Percentiles rank a stretch among this genome's conserved stretches.
phyloP scores from a whole-genome alignment of 2,797 vertebrate genomes.

The Lerista edwardsae region DNA sequence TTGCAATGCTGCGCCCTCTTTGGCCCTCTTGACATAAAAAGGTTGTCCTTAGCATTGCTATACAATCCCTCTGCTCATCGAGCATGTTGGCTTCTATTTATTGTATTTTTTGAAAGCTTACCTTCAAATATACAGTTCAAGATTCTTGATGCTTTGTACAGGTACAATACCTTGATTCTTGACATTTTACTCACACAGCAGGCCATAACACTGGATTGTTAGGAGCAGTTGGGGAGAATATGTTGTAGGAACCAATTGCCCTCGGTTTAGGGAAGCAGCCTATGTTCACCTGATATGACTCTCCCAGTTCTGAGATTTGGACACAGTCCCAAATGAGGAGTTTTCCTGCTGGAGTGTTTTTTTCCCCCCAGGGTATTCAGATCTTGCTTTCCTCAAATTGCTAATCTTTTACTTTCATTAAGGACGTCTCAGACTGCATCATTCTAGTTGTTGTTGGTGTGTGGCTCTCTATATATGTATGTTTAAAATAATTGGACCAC shows the following conservation, averaged over 20 bases:
- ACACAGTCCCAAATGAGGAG: neutral
- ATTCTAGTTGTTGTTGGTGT: neutral
- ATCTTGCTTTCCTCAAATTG: neutral
- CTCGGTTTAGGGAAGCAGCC: neutral
- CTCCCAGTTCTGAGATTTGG: neutral
- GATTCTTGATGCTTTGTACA: neutral
- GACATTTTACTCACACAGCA: neutral
- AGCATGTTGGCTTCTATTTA: neutral
- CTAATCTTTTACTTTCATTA: neutral
- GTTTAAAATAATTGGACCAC: conserved; percentile 39
- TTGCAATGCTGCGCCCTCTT: neutral
- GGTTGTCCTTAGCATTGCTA: neutral
- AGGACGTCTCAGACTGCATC: neutral
- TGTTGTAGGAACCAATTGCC: neutral
- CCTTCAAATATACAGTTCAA: neutral
- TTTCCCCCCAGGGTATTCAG: neutral
- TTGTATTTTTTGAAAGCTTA: neutral
- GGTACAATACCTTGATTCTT: neutral
- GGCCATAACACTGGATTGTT: neutral
- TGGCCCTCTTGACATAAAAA: neutral
- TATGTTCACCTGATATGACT: neutral
- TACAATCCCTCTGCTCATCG: neutral
- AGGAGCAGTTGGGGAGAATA: neutral
- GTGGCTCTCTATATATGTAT: neutral
- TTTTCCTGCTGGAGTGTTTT: neutral